phyloP scores from a whole-genome alignment of 2,113 vertebrate genomes.

The Leuciscus idus region DNA sequence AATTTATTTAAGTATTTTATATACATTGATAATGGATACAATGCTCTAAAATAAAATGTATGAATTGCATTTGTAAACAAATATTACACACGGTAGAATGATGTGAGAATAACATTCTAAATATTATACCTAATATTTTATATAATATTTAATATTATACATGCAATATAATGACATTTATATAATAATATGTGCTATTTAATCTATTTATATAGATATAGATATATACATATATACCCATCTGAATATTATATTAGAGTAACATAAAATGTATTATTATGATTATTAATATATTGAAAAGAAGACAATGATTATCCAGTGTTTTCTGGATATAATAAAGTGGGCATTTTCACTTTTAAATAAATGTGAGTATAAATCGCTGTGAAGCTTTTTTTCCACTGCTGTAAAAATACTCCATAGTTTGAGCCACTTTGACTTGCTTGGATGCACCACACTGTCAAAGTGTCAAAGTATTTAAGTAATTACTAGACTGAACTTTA shows the following conservation, averaged over 20 bases:
- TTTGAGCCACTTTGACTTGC: background rate
- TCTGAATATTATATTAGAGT: background rate
- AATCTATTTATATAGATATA: too few relatives aligned
- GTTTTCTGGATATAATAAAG: background rate
- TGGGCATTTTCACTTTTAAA: background rate
- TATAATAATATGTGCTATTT: background rate
- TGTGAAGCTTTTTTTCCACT: background rate
- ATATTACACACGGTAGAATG: background rate
- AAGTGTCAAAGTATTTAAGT: constrained; percentile 12
- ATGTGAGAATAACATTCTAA: background rate
- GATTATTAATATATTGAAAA: background rate
- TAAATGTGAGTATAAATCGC: background rate
- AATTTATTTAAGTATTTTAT: background rate
- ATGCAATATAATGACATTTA: background rate
- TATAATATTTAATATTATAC: background rate
- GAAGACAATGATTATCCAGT: background rate
- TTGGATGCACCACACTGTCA: background rate
- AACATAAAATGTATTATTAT: background rate
- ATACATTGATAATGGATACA: background rate
- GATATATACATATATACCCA: too few relatives aligned
- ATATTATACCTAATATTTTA: background rate
- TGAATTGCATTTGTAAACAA: background rate
- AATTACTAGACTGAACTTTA: constrained; percentile 23
- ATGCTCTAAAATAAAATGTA: background rate
- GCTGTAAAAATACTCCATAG: background rate